phyloP scores from a whole-genome alignment of 2,888 invertebrate genomes.

The Tachina grossa region DNA sequence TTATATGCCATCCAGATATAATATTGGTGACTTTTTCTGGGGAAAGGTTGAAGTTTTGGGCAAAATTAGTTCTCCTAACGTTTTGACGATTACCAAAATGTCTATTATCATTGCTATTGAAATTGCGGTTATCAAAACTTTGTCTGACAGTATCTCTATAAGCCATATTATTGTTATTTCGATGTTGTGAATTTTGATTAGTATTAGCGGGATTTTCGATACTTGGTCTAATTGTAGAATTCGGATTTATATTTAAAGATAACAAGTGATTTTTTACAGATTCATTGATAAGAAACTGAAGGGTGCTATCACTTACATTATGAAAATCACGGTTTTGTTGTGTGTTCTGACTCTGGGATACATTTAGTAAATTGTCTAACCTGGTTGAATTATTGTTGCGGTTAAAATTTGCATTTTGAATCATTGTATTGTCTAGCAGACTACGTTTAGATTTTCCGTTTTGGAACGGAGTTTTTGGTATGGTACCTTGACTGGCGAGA shows the following conservation, averaged over 20 bases:
- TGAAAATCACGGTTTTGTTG: background rate
- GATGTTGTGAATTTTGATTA: background rate
- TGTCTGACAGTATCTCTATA: background rate
- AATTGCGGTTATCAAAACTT: conserved; percentile 5
- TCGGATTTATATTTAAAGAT: background rate
- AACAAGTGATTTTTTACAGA: conserved; percentile 17
- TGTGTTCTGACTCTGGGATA: background rate
- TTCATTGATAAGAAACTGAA: conserved; percentile 20
- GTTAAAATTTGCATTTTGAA: background rate
- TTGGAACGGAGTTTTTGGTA: conserved; percentile 7
- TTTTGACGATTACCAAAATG: background rate
- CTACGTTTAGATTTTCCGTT: background rate
- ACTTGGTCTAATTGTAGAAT: background rate
- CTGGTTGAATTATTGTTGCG: too few relatives aligned
- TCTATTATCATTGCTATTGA: too few relatives aligned
- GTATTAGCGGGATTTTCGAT: background rate
- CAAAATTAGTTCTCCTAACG: background rate
- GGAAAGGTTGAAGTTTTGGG: background rate
- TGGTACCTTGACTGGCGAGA: conserved; percentile 5
- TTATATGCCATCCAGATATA: conserved; percentile 22
- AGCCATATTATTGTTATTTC: background rate
- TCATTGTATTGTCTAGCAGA: background rate
- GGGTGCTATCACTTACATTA: background rate
- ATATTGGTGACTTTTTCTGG: conserved; percentile 25
- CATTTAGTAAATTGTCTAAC: background rate